Evolutionary conservation across 2,113 vertebrate genomes (phyloP), one percentile per base, ranked within the genome.

Genomic region (Malurus alboscapulatus): DNA sequence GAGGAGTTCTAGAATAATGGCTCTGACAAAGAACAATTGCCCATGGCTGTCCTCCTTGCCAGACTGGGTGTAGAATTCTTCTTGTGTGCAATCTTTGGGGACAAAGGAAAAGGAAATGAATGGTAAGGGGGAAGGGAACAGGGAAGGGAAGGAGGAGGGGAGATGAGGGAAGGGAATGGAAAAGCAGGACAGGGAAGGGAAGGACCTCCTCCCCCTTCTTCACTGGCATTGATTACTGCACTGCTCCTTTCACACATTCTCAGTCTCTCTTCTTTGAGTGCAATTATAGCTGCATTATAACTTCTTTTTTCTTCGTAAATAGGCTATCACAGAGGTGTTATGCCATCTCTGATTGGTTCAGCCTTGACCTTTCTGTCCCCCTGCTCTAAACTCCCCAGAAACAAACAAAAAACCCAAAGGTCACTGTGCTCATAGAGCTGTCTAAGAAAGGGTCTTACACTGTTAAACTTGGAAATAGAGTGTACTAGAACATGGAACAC

Each of bases 1-100:
- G 42, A 94, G 16, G 44, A 44, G 22, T 65, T 38, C 36, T 34
- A 30, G 61, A 62, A 62, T n/a, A 4, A 48, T 11, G 25, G 47
- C 9, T 61, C 80, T 96, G 79, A 87, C 73, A 86, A 85, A 87
- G 75, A 93, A 95, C 20, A 14, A 26, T 51, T 75, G 79, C n/a
- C 29, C 13, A 5, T 34, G 58, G 17, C 77, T 53, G 42, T 67
- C 42, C 24, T 88, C 47, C 20, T 95, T 77, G 67, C 19, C 84
- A 40, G 16, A 57, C 20, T 69, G 63, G 84, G 92, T 84, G 42
- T 63, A 90, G 63, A 91, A 67, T 14, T 87, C 16, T 81, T 59
- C 66, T 59, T 65, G 17, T 26, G 66, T 50, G 44, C 87, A 75
- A 81, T 17, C 55, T 67, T 17, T 1, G 1, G 7, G 8, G 6